Base-by-base conservation (phyloP, 2,888 invertebrate species). In the Eurytoma adleriae region DNA sequence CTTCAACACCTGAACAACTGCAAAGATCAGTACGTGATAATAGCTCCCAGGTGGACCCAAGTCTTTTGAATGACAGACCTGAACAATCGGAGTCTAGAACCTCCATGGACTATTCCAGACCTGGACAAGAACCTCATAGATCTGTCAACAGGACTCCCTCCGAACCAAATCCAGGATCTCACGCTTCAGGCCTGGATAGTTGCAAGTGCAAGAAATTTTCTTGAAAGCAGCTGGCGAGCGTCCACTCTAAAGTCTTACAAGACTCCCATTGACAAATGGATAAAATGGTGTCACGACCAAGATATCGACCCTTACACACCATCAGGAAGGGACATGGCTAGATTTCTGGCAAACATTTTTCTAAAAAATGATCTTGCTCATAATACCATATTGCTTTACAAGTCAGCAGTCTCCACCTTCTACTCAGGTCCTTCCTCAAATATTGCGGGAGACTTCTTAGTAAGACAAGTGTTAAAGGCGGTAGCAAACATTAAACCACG, bases 171-270 rank as follows among this genome's bases (percentile, higher is more conserved):
- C n/a, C 80, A 83, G 1, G 67, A 71, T 12, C 75, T 83, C 40
- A 69, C 48, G 68, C 82, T 83, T 0, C 80, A 83, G 70, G 83
- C 79, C 71, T 83, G 83, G 83, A 84, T 66, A 59, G 50, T 83
- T 83, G 81, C 81, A 59, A 54, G 81, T 83, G 83, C 82, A 10
- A 77, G 16, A 18, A 70, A 73, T 12, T 50, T 83, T 48, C 14
- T 83, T 5, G 48, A 61, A 57, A n/a, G 54, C 2, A 84, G 83
- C 48, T 83, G 83, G 82, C 80, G 83, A 12, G 50, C 12, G 2
- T 84, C 83, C 3, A 83, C 85, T 16, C 61, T 83, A 1, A 68
- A 78, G 30, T 83, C 84, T 7, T 84, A 85, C 54, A 81, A 74
- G 27, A 68, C 81, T 40, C 82, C 83, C 5, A 81, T 84, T 16